Evolutionary conservation across 2,113 vertebrate species (phyloP), one percentile per base, ranked within the genome.

Genomic region (Spea bombifrons): DNA sequence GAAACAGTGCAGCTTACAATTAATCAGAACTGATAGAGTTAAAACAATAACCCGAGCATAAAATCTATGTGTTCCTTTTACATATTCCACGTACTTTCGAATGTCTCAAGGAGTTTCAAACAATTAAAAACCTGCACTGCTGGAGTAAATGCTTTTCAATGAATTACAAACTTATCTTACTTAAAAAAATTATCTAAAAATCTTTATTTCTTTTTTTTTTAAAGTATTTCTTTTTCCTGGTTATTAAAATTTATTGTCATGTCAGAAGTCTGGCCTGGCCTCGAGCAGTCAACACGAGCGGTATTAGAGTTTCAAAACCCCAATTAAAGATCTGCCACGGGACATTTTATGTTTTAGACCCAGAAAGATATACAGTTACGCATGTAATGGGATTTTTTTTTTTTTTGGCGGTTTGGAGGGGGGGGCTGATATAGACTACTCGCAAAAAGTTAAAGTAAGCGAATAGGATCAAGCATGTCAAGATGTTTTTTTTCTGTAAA

Each of bases 291-390:
- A 46, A 74, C 72, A 74, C 57, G 50, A 64, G 59, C 46, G 5
- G 15, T 30, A 74, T 49, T 64, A 64, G 46, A 17, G 9, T 46
- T 65, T 64, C 72, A 53, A 44, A 66, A 66, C 48, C 49, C 63
- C 63, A 75, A 75, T 75, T 66, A 75, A 66, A 66, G 63, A 74
- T 74, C 55, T 74, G 72, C 72, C 72, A 73, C 30, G 53, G 5
- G 7, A 7, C 15, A 15, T 52, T 74, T 74, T 66, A 50, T 64
- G 72, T 64, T 74, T 59, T 46, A 46, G 43, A 59, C 13, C 64
- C 47, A 43, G 17, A 30, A 66, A 74, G 64, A 75, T 75, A 15
- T 75, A 66, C 63, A 44, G 30, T 45, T 44, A 50, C 43, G 15
- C 48, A 8, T 53, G 47, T 66, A 55, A 75, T 66, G 63, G 73